Conservation (phyloP, 2,797 vertebrate genomes). For the Megaceryle alcyon region DNA sequence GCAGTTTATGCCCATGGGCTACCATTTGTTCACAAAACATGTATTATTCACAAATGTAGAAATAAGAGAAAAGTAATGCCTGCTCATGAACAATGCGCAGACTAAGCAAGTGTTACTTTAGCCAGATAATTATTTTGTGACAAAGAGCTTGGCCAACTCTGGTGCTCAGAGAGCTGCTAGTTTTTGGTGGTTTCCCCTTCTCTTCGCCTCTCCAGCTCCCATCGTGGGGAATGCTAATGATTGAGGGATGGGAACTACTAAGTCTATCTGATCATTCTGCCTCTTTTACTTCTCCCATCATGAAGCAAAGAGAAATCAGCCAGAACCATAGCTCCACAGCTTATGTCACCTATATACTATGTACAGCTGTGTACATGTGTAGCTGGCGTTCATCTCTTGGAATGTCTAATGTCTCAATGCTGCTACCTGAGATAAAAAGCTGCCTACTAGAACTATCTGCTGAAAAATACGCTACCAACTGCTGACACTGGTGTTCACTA, state of each 20-base stretch:
- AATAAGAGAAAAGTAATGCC: background rate
- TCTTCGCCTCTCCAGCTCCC: background rate
- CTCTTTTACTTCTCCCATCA: background rate
- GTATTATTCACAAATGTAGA: too few relatives aligned
- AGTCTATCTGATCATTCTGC: background rate
- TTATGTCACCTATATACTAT: background rate
- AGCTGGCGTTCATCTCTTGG: background rate
- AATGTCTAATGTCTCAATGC: background rate
- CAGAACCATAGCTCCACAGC: background rate
- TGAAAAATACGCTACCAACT: background rate
- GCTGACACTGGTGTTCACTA: background rate
- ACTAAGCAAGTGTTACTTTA: background rate
- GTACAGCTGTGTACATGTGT: background rate
- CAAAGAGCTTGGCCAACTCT: background rate
- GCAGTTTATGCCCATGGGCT: constrained; percentile 5
- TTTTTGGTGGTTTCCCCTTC: background rate
- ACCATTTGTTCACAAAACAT: background rate
- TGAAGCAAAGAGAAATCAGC: background rate
- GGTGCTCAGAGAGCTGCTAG: background rate
- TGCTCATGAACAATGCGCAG: background rate
- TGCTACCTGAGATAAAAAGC: background rate
- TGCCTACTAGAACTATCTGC: background rate
- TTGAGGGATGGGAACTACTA: background rate
- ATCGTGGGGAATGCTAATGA: background rate
- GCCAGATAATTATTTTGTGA: background rate